Percentiles rank a stretch among this genome's conserved stretches.
Evolutionary conservation across 2,888 invertebrate species (phyloP).

Genomic region (Endotricha flammealis): DNA sequence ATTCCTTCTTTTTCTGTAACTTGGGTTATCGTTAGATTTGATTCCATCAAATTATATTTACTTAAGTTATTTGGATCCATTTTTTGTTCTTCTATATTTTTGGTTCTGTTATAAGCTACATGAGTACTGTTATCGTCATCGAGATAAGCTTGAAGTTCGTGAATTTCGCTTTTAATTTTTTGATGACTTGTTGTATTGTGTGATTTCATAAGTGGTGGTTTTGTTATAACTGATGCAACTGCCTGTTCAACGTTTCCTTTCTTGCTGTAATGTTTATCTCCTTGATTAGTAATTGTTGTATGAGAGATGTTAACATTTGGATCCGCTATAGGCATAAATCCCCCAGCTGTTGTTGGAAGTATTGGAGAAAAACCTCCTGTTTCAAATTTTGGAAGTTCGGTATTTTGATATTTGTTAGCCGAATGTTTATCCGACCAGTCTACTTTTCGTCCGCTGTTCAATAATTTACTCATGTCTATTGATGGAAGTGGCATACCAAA

Average conservation of each 20-base stretch:
- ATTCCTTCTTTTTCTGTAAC: slow-evolving; percentile 64
- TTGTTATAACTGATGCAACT: slow-evolving; percentile 34
- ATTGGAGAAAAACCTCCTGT: slow-evolving; percentile 88
- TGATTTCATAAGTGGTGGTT: slow-evolving; percentile 37
- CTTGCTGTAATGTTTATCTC: slow-evolving; percentile 32
- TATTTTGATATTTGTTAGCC: slow-evolving; percentile 49
- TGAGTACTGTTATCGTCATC: slow-evolving; percentile 62
- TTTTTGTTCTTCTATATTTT: slow-evolving; percentile 64
- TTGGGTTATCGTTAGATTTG: slow-evolving; percentile 63
- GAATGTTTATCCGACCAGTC: slow-evolving; percentile 65
- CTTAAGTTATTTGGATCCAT: slow-evolving; percentile 53
- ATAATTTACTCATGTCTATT: slow-evolving; percentile 83
- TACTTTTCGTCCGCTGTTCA: slow-evolving; percentile 68
- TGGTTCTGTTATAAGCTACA: slow-evolving; percentile 63
- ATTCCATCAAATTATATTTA: slow-evolving; percentile 66
- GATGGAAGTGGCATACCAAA: slow-evolving; percentile 90
- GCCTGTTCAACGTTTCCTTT: slow-evolving; percentile 37
- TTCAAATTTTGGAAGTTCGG: slow-evolving; percentile 81
- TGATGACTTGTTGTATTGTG: slow-evolving; percentile 54
- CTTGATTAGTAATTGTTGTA: slow-evolving; percentile 30
- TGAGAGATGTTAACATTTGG: slow-evolving; percentile 45
- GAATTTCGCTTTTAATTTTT: slow-evolving; percentile 64
- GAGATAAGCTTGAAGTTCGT: slow-evolving; percentile 60
- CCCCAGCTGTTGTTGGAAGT: slow-evolving; percentile 83
- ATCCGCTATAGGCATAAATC: slow-evolving; percentile 83